Percentiles rank a stretch among this genome's conserved stretches.
phyloP scores from a whole-genome alignment of 2,888 invertebrate species.

The Scelioninae gen. 2 region DNA sequence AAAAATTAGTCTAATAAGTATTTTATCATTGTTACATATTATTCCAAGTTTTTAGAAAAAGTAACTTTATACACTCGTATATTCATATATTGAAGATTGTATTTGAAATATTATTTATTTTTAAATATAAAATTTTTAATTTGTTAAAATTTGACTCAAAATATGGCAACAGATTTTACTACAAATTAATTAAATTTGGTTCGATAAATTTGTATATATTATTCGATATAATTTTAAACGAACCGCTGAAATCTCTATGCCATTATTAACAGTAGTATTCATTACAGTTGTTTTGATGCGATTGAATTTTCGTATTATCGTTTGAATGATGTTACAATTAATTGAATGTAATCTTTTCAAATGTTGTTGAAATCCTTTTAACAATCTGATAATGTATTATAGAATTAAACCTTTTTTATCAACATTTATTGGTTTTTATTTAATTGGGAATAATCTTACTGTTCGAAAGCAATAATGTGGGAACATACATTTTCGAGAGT shows the following conservation, averaged over 20 bases:
- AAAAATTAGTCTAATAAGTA: conserved; percentile 53
- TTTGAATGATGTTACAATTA: conserved; percentile 22
- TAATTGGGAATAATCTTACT: no score
- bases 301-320: conserved; percentile 7
- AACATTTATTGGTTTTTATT: not conserved
- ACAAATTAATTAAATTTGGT: conserved; percentile 14
- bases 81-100: conserved; percentile 24
- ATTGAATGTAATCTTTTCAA: conserved; percentile 45
- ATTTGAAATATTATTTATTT: conserved; percentile 43
- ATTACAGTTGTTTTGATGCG: conserved; percentile 29
- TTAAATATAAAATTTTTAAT: conserved; percentile 23
- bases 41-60: conserved; percentile 40
- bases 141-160: conserved; percentile 15
- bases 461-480: no score
- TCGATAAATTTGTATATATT: conserved; percentile 41
- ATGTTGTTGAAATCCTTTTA: conserved; percentile 45
- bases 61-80: conserved; percentile 35
- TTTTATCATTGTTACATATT: conserved; percentile 54
- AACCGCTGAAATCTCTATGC: conserved; percentile 15
- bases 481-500: no score
- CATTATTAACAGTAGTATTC: conserved; percentile 19
- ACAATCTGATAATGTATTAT: conserved; percentile 44
- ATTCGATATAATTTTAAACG: conserved; percentile 16
- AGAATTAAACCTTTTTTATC: conserved; percentile 53
- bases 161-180: conserved; percentile 15